Evolutionary conservation across 2,113 vertebrate genomes (phyloP), one percentile per base, ranked within the genome.

Genomic region (Cynoglossus semilaevis): DNA sequence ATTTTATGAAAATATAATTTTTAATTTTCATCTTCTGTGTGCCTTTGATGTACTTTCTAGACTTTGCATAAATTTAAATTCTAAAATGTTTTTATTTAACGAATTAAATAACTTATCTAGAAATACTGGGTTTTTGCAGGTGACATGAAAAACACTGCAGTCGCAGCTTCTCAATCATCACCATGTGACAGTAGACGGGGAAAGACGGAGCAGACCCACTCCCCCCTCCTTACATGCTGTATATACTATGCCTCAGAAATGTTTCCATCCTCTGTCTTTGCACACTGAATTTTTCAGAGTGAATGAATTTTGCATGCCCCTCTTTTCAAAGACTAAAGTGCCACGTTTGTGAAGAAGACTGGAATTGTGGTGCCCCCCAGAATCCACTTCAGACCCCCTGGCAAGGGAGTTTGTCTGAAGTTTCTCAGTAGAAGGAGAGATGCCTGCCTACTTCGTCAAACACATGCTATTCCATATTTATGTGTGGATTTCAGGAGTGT

Each of bases 401-500:
- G 58, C 72, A 42, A 81, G 50, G 75, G 81, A 72, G 29, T 47
- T 51, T 48, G 36, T 84, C 80, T 89, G 87, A 89, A 85, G 84
- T 78, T 65, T 15, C 60, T 64, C 51, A 37, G 46, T 29, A 51
- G 76, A 72, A 65, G 56, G 66, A 51, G 64, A 75, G 69, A 75
- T 62, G 75, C 60, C 67, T 77, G 66, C 64, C 65, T 70, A n/a
- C 52, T 58, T 72, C 49, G 61, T 61, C 13, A 37, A 62, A 53
- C 51, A 72, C 68, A 40, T 46, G 38, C 80, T 82, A 12, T 70
- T 87, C 63, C 79, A 88, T 89, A 87, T 85, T 88, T 72, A 83
- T 83, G 61, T 49, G 17, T 61, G 50, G 58, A 59, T 76, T 64
- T 61, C 4, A 15, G 56, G 41, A 49, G 61, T n/a, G 18, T 38